phyloP scores from a whole-genome alignment of 30 jellyfish, hydroid and myxozoan species.

The Chironex yamaguchii region DNA sequence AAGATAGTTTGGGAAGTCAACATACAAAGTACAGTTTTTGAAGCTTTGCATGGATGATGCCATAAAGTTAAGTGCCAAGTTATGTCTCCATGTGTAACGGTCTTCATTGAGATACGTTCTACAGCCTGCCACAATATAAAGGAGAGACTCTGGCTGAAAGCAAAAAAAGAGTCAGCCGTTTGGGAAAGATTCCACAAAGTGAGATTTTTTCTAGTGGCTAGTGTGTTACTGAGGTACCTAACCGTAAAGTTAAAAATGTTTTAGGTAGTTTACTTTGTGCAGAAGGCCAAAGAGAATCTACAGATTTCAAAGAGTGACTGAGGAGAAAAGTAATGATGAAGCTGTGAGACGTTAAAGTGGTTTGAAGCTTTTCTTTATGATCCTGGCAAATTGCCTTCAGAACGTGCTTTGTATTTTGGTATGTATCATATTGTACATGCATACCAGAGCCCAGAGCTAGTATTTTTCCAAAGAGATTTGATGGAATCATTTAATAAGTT shows the following conservation, averaged over 20 bases:
- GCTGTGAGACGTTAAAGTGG: neutral
- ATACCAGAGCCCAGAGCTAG: neutral
- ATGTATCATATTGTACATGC: slow-evolving; percentile 7
- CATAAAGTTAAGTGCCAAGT: no score
- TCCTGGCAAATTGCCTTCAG: neutral
- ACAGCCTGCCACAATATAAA: slow-evolving; percentile 8
- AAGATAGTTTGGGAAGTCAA: no score
- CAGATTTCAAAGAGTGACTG: neutral
- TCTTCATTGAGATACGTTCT: neutral
- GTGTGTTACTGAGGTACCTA: slow-evolving; percentile 5
- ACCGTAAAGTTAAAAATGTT: slow-evolving; percentile 8
- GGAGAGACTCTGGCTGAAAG: slow-evolving; percentile 14
- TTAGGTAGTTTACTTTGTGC: neutral
- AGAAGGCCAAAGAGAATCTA: neutral
- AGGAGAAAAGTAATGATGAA: neutral
- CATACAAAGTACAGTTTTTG: no score
- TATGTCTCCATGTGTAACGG: no score
- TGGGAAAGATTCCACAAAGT: neutral
- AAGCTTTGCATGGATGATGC: no score
- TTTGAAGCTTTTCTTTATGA: neutral
- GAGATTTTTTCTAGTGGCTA: slow-evolving; percentile 23
- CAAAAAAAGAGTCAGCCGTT: slow-evolving; percentile 18
- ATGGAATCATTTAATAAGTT: neutral
- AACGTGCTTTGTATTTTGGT: neutral
- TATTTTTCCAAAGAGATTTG: slow-evolving; percentile 1